A percentile compares a stretch with the other conserved stretches of the same genome.
Conservation (phyloP, 2,113 vertebrate species). For the Syngnathoides biaculeatus region DNA sequence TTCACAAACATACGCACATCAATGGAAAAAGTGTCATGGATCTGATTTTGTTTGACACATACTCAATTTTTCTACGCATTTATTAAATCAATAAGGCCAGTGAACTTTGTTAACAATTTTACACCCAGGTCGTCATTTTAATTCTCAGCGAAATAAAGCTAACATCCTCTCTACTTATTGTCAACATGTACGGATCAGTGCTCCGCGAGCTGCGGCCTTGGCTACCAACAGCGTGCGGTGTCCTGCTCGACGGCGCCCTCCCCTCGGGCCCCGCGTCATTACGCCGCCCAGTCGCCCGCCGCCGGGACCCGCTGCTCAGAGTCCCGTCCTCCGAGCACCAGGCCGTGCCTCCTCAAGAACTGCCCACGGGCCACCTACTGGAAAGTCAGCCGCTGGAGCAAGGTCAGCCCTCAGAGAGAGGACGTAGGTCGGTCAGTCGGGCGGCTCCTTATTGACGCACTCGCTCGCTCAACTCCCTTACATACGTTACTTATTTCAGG, state of each 20-base stretch:
- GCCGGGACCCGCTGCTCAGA: constrained; percentile 69
- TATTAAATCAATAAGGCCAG: too few relatives aligned
- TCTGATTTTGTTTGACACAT: too few relatives aligned
- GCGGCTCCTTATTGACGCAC: too few relatives aligned
- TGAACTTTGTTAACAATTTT: too few relatives aligned
- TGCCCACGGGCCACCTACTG: constrained; percentile 78
- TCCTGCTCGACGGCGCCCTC: constrained; percentile 74
- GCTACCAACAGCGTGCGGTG: constrained; percentile 74
- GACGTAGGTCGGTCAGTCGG: too few relatives aligned
- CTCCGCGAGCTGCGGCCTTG: constrained; percentile 78
- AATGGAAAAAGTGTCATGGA: too few relatives aligned
- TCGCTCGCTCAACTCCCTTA: too few relatives aligned
- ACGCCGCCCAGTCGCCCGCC: constrained; percentile 43
- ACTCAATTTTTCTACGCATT: too few relatives aligned
- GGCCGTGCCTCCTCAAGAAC: constrained; percentile 72
- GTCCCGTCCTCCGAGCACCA: constrained; percentile 58
- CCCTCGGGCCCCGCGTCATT: constrained; percentile 36
- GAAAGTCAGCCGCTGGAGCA: constrained; percentile 85
- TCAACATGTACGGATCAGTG: constrained; percentile 73
- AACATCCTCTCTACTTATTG: background rate
- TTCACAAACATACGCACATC: too few relatives aligned
- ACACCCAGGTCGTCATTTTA: too few relatives aligned
- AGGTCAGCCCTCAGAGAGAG: constrained; percentile 40
- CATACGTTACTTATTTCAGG: too few relatives aligned
- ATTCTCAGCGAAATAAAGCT: too few relatives aligned